phyloP scores from a whole-genome alignment of 2,888 invertebrate species.

The Pandemis heparana region DNA sequence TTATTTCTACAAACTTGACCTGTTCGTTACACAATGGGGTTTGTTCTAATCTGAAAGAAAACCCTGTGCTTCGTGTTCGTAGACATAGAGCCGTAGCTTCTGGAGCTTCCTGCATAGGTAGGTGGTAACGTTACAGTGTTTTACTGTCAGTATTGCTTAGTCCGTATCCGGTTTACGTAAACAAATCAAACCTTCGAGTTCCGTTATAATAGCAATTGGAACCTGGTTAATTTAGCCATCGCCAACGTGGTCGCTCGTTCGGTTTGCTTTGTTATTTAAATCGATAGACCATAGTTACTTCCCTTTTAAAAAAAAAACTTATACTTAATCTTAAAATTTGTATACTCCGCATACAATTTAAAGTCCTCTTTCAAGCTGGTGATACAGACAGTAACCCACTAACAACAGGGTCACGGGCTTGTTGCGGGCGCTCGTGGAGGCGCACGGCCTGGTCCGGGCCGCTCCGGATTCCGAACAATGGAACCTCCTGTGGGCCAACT shows the following conservation, averaged over 20 bases:
- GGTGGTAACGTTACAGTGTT: conserved; percentile 30
- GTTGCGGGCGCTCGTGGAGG: not conserved
- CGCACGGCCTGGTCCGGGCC: conserved; percentile 53
- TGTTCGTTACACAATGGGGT: not conserved
- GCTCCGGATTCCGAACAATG: conserved; percentile 44
- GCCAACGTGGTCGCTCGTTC: not conserved
- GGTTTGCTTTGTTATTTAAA: not conserved
- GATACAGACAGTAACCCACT: conserved; percentile 45
- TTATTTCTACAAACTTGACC: too few species aligned
- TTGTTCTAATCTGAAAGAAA: too few species aligned
- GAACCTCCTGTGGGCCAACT: conserved; percentile 54
- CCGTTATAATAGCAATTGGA: not conserved
- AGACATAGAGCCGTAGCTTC: not conserved
- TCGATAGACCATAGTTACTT: not conserved
- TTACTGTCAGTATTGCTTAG: conserved; percentile 51
- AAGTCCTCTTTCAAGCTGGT: not conserved
- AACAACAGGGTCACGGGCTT: conserved; percentile 6
- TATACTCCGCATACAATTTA: not conserved
- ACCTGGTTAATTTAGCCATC: not conserved
- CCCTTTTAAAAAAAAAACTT: not conserved
- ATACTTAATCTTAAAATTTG: not conserved
- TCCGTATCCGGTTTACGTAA: not conserved
- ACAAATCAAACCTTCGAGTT: not conserved
- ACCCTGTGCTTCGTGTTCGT: too few species aligned
- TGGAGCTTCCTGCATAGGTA: not conserved